Base-by-base conservation (phyloP, 2,113 vertebrate genomes). In the human region DNA sequence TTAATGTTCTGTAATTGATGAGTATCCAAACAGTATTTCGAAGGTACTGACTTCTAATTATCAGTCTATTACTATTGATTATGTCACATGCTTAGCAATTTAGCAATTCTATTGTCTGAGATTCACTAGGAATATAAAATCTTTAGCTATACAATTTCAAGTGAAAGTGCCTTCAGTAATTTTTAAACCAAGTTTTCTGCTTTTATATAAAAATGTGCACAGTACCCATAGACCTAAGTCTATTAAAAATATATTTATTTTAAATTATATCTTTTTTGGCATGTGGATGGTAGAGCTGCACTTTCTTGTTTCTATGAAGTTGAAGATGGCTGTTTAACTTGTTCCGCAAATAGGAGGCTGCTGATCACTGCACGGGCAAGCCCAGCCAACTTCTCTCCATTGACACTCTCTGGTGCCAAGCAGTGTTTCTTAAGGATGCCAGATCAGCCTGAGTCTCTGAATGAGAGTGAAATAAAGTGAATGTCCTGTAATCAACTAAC, bases 401-500 rank as follows among this genome's bases (percentile, higher is more conserved):
- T 35, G 0, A 32, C 5, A 40, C 3, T 50, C 2, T 40, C 2
- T 2, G 68, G 17, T 30, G 12, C 1, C 70, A 93, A 48, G 6
- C 1, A 40, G 5, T 14, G 8, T 27, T 83, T n/a, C 18, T 57
- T 30, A 18, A 10, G 6, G 43, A 84, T 38, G 13, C 22, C 25
- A 16, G 1, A 20, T 52, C 8, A 70, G 27, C 20, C 22, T 83
- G 16, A 40, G 27, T 92, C 6, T 17, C 43, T 61, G 73, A 82
- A 75, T 52, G 35, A 75, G 17, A 92, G n/a, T 3, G 1, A 70
- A 35, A 8, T 48, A 48, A 80, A 43, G 52, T 30, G n/a, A 8
- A 70, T 17, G 8, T 2, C n/a, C 12, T 59, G 12, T 55, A 5
- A 68, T 32, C 0, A 35, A 18, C 3, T 16, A 40, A 6, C 6